Evolutionary conservation across 2,113 vertebrate genomes (phyloP).

Genomic region (Pseudolaguvia tuberculata): DNA sequence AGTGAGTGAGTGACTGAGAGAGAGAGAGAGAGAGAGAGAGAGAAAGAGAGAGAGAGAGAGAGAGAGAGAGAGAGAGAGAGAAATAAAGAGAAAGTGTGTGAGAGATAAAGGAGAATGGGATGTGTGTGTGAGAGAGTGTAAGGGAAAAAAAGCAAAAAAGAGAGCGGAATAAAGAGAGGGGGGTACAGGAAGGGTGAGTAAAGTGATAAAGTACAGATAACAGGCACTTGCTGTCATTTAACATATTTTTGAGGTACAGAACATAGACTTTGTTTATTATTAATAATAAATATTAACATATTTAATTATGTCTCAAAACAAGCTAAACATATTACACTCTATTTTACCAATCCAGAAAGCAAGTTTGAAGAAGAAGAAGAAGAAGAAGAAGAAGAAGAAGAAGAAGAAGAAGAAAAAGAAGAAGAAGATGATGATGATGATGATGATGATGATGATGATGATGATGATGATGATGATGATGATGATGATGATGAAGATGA

Average conservation of each 20-base stretch:
- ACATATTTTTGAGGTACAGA: conserved; percentile 3
- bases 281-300: neutral
- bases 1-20: too few relatives aligned
- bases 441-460: too few relatives aligned
- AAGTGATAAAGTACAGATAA: conserved; percentile 10
- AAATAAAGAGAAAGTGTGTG: neutral
- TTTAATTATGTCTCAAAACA: neutral
- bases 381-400: too few relatives aligned
- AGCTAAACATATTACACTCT: neutral
- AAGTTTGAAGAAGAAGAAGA: neutral
- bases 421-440: too few relatives aligned
- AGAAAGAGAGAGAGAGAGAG: conserved; percentile 2
- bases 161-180: conserved; percentile 8
- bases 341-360: too few relatives aligned
- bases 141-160: neutral
- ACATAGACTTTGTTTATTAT: neutral
- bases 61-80: conserved; percentile 14
- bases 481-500: too few relatives aligned
- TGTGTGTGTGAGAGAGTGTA: neutral
- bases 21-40: conserved; percentile 39
- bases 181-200: neutral
- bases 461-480: too few relatives aligned
- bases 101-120: neutral
- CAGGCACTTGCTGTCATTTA: conserved; percentile 16
- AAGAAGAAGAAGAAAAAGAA: too few relatives aligned